Evolutionary conservation across 2,797 vertebrate genomes (phyloP), one percentile per base, ranked within the genome.

Genomic region (Chelonia mydas): DNA sequence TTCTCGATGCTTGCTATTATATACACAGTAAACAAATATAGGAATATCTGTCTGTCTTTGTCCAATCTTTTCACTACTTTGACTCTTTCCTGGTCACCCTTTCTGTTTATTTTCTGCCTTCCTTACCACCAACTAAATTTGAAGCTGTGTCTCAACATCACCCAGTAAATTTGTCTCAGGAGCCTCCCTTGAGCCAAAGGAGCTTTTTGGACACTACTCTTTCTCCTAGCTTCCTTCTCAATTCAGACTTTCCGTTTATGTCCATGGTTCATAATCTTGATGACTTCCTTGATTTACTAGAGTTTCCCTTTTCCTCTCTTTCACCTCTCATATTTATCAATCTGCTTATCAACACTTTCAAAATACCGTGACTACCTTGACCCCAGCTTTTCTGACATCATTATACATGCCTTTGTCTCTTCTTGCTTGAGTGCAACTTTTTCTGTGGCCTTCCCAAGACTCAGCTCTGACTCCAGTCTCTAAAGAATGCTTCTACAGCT

Each of bases 221-320:
- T 37, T 68, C 4, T 16, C 59, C 31, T 33, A 16, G 13, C 1
- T 6, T 78, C 65, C 65, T 45, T 54, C 16, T 21, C 5, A 2
- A 1, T 25, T 81, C 3, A 4, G 7, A 4, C 13, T 78, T 72
- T 17, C 89, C 25, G 5, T 11, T 49, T 9, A 11, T 2, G 9
- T 74, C 68, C 5, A 1, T 5, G 50, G n/a, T 50, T 82, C 0
- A 0, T 21, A 50, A 74, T 5, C 33, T 19, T 3, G 31, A 16
- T 17, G 9, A 47, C 55, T 51, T 51, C 45, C 11, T 6, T 2
- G 31, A 19, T 33, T 79, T n/a, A 31, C n/a, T 10, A 10, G 27
- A 51, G 51, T 19, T 37, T 41, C 37, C n/a, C 47, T 55, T 28
- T 5, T 23, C 15, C 76, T 57, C 45, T 47, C 15, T 61, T 50